Percentiles rank a stretch among this genome's conserved stretches.
These are phyloP conservation scores for Pristionchus fissidentatus DNA, from an alignment of 2,888 invertebrate species.

Conservation along the genomic window DNA sequence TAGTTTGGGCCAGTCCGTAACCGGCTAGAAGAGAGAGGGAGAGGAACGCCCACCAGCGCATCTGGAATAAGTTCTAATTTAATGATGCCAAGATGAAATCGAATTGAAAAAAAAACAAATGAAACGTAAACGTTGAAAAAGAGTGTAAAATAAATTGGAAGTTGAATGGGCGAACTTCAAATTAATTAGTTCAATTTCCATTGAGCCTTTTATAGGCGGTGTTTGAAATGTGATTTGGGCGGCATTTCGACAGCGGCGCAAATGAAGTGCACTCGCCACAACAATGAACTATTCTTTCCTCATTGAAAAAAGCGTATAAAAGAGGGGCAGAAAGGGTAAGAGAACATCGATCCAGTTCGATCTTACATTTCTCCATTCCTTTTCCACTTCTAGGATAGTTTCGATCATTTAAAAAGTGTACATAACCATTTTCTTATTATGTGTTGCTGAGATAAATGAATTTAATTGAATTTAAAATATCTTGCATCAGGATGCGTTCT, in stretches of 20 bases:
- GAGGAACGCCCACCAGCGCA: constrained; percentile 29
- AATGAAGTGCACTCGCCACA: constrained; percentile 3
- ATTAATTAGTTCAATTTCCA: no score
- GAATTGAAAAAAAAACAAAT: background rate
- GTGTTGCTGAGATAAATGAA: no score
- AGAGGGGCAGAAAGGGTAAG: background rate
- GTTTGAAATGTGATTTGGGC: constrained; percentile 15
- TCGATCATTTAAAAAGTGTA: no score
- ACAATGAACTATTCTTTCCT: background rate
- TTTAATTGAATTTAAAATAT: no score
- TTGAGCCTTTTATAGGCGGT: constrained; percentile 27
- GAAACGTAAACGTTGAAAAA: no score
- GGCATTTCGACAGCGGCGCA: constrained; percentile 10
- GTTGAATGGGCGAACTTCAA: no score
- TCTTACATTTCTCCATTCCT: background rate
- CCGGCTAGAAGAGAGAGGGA: background rate
- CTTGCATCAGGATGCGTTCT: constrained; percentile 37
- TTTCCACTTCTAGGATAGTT: background rate
- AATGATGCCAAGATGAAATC: background rate
- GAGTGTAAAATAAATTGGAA: background rate
- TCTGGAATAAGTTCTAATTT: background rate
- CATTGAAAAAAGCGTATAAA: constrained; percentile 12
- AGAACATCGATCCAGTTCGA: background rate
- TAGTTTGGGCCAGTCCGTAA: background rate
- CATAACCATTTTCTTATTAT: no score